A percentile compares a stretch with the other conserved stretches of the same genome.
Evolutionary conservation across 2,797 vertebrate genomes (phyloP).

Genomic region (Amblyopsis hoosieri): DNA sequence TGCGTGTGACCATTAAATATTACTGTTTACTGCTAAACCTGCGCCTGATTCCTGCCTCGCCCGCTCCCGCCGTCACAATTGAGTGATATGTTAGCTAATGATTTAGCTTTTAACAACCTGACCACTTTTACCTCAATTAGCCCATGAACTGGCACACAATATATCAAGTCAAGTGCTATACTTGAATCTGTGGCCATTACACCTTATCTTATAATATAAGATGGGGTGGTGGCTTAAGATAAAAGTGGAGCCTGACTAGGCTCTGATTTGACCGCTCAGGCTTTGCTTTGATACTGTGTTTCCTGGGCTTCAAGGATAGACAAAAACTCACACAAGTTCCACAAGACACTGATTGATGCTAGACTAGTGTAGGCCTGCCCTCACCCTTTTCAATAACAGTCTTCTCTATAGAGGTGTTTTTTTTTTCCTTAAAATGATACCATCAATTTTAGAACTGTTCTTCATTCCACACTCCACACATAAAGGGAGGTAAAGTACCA

Average conservation of each 20-base stretch:
- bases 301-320: conserved; percentile 33
- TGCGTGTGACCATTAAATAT: no score
- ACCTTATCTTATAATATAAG: conserved; percentile 5
- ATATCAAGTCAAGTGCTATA: conserved; percentile 39
- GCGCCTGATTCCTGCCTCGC: no score
- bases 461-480: conserved; percentile 22
- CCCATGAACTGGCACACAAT: conserved; percentile 56
- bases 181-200: conserved; percentile 40
- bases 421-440: conserved; percentile 35
- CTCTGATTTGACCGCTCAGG: background rate
- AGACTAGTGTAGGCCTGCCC: conserved; percentile 67
- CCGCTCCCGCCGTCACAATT: no score
- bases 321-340: conserved; percentile 35
- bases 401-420: conserved; percentile 31
- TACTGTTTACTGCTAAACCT: no score
- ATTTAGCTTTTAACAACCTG: conserved; percentile 22
- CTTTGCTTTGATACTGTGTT: conserved; percentile 45
- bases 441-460: conserved; percentile 22
- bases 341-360: conserved; percentile 51
- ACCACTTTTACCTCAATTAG: conserved; percentile 20
- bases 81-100: conserved; percentile 12
- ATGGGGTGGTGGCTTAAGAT: conserved; percentile 25
- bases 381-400: conserved; percentile 27
- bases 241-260: conserved; percentile 29
- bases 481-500: background rate